phyloP scores from a whole-genome alignment of 2,797 vertebrate species.

The Spinus olivaceus region DNA sequence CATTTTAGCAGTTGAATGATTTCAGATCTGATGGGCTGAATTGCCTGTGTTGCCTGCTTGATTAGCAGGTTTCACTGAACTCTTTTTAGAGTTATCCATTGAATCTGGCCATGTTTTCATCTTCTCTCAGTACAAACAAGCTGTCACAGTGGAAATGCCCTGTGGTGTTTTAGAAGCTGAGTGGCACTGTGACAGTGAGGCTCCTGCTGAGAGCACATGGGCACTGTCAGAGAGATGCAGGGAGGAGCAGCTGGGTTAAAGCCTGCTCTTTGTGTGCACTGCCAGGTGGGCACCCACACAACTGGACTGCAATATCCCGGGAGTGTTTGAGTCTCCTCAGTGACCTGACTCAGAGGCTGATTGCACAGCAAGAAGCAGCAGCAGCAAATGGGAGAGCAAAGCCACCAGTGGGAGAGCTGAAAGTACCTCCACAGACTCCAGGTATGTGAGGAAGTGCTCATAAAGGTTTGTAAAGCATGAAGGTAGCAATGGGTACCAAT shows the following conservation, averaged over 20 bases:
- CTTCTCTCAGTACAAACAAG: neutral
- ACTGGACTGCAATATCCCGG: conserved; percentile 90
- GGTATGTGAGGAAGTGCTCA: conserved; percentile 42
- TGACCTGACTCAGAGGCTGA: conserved; percentile 88
- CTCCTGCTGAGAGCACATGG: neutral
- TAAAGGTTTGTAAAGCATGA: neutral
- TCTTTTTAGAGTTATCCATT: neutral
- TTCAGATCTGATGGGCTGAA: neutral
- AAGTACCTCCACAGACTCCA: conserved; percentile 56
- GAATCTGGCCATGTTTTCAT: neutral
- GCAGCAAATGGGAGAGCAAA: conserved; percentile 89
- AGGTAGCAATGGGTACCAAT: neutral
- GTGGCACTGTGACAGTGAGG: neutral
- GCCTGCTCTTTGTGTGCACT: neutral
- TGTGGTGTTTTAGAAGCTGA: neutral
- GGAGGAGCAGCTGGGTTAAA: neutral
- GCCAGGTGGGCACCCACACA: conserved; percentile 93
- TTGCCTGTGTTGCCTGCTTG: neutral
- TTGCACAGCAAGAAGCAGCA: conserved; percentile 87
- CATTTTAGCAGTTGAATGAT: neutral
- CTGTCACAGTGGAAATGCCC: neutral
- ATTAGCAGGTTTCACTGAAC: neutral
- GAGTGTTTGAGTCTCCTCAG: conserved; percentile 88
- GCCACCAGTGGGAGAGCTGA: conserved; percentile 74
- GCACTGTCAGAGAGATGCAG: neutral